phyloP scores from a whole-genome alignment of 2,113 vertebrate species.

The Ciconia stormi region DNA sequence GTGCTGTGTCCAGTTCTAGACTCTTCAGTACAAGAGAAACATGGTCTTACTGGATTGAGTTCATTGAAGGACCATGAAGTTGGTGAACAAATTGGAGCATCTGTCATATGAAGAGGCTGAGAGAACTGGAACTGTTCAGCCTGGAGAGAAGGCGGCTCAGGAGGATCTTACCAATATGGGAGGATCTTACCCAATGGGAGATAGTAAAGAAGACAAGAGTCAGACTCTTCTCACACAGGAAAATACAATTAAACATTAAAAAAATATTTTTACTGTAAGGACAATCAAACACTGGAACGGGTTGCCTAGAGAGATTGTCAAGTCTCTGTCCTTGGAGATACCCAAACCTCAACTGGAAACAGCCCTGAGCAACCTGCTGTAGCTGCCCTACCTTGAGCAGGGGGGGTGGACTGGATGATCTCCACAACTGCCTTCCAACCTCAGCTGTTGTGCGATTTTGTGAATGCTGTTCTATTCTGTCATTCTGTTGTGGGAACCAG shows the following conservation, averaged over 20 bases:
- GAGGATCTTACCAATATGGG: background rate
- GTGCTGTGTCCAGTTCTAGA: background rate
- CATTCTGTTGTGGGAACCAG: background rate
- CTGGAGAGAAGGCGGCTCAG: background rate
- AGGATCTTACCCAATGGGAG: background rate
- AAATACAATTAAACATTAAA: background rate
- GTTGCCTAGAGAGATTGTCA: background rate
- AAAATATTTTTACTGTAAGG: background rate
- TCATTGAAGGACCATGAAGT: background rate
- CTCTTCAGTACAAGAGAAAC: background rate
- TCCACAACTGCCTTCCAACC: background rate
- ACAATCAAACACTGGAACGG: background rate
- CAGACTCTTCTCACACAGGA: background rate
- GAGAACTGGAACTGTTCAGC: background rate
- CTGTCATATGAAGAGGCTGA: background rate
- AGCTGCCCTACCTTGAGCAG: background rate
- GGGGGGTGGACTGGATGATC: background rate
- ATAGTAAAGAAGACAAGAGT: background rate
- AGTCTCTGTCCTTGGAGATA: background rate
- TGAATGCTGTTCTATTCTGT: background rate
- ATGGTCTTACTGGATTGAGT: background rate
- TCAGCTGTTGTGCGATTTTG: background rate
- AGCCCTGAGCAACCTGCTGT: background rate
- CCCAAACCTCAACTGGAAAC: background rate
- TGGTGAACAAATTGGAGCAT: background rate